A percentile compares a stretch with the other conserved stretches of the same genome.
Conservation (phyloP, 2,888 invertebrate genomes). For the Brenthis daphne region DNA sequence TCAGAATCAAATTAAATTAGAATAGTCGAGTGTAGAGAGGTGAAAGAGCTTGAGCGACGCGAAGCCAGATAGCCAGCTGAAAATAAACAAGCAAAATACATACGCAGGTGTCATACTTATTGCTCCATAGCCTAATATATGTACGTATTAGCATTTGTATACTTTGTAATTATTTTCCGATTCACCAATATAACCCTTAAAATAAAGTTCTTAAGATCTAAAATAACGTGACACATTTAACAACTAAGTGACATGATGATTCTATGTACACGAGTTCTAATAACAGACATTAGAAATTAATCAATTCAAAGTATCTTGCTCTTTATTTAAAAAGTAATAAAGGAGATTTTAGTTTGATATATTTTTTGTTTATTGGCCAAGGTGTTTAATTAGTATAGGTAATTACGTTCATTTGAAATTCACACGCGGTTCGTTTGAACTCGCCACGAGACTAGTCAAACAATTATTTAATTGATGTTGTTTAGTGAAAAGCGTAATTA, state of each 20-base stretch:
- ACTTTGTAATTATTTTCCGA: no score
- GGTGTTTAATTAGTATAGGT: conserved; percentile 20
- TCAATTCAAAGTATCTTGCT: not conserved
- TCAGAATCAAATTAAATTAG: no score
- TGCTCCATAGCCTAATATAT: conserved; percentile 14
- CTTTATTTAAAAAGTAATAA: not conserved
- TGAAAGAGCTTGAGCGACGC: no score
- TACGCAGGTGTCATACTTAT: conserved; percentile 4
- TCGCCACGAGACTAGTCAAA: not conserved
- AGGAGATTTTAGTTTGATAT: not conserved
- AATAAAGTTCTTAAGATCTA: no score
- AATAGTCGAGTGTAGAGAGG: no score
- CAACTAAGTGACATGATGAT: no score
- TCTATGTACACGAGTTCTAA: no score
- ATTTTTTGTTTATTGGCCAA: not conserved
- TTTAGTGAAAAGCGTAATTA: conserved; percentile 21
- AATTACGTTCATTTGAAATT: conserved; percentile 23
- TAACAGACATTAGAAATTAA: not conserved
- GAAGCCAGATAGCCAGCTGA: no score
- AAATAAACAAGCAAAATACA: not conserved
- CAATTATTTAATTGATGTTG: conserved; percentile 21
- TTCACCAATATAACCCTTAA: no score
- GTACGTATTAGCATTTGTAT: not conserved
- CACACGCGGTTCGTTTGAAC: conserved; percentile 7
- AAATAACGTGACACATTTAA: no score